These are phyloP conservation scores for Drosophila nigromelanica DNA, from an alignment of 1,140 invertebrate genomes.

Conservation along the genomic window DNA sequence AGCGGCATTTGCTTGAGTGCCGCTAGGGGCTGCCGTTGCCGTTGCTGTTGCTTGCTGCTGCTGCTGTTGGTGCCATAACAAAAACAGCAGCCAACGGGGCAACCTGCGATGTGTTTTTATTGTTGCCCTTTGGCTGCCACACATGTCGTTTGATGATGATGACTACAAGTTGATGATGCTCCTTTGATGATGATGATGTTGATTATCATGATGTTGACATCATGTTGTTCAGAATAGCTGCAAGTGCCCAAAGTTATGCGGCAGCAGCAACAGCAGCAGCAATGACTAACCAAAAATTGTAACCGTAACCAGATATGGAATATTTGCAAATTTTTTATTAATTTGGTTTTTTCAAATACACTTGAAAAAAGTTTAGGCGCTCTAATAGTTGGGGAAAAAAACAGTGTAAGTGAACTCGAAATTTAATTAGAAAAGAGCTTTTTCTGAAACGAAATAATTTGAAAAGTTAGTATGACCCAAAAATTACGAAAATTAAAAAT, in stretches of 20 bases:
- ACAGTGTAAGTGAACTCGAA: neutral
- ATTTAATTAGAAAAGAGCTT: conserved; percentile 19
- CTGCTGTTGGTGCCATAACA: conserved; percentile 42
- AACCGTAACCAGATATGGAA: neutral
- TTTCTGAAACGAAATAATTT: neutral
- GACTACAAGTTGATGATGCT: neutral
- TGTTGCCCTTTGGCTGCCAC: conserved; percentile 43
- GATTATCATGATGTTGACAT: neutral
- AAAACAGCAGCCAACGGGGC: conserved; percentile 36
- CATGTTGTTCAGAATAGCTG: conserved; percentile 10
- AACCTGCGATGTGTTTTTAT: conserved; percentile 44
- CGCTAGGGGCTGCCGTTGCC: conserved; percentile 42
- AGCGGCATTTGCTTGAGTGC: conserved; percentile 56
- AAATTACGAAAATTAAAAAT: too few relatives aligned
- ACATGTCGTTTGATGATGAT: conserved; percentile 30
- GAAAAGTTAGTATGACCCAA: neutral
- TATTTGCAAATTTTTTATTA: conserved; percentile 1
- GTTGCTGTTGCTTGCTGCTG: conserved; percentile 13
- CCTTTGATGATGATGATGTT: conserved; percentile 9
- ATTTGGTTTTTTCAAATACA: conserved; percentile 7
- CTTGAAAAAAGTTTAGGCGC: neutral
- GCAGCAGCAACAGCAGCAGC: conserved; percentile 9
- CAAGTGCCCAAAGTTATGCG: conserved; percentile 35
- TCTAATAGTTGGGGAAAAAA: neutral
- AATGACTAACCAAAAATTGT: conserved; percentile 15